A percentile compares a stretch with the other conserved stretches of the same genome.
Evolutionary conservation across 2,113 vertebrate species (phyloP).

Genomic region (Semnornis frantzii): DNA sequence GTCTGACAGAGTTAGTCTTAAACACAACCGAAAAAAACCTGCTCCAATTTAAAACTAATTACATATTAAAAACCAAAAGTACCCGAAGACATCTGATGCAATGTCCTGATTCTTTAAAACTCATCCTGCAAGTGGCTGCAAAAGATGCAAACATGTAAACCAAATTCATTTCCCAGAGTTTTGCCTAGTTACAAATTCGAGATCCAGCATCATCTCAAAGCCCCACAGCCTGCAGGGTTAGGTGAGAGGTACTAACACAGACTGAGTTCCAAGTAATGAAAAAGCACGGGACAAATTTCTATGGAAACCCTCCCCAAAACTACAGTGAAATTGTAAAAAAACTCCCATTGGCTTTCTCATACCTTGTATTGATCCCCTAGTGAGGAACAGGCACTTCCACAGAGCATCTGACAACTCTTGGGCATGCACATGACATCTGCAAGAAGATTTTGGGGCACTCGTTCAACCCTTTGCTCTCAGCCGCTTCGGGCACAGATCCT

Average conservation of each 20-base stretch:
- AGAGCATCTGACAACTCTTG: not conserved
- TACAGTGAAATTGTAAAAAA: not conserved
- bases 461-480: not conserved
- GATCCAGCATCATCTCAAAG: not conserved
- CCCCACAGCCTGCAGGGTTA: rapidly evolving
- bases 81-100: not conserved
- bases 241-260: not conserved
- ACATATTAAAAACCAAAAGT: not conserved
- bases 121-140: not conserved
- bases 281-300: not conserved
- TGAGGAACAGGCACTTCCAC: not conserved
- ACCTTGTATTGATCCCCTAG: not conserved
- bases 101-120: not conserved
- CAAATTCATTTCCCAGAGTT: not conserved
- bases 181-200: not conserved
- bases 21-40: not conserved
- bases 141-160: not conserved
- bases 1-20: not conserved
- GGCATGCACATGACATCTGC: not conserved
- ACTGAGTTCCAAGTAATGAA: not conserved
- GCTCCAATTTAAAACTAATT: not conserved
- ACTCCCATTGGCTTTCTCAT: not conserved
- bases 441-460: not conserved
- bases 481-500: not conserved
- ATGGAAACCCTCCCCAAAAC: not conserved